A percentile compares a stretch with the other conserved stretches of the same genome.
Conservation (phyloP, 2,113 vertebrate genomes). For the Calidris pygmaea region DNA sequence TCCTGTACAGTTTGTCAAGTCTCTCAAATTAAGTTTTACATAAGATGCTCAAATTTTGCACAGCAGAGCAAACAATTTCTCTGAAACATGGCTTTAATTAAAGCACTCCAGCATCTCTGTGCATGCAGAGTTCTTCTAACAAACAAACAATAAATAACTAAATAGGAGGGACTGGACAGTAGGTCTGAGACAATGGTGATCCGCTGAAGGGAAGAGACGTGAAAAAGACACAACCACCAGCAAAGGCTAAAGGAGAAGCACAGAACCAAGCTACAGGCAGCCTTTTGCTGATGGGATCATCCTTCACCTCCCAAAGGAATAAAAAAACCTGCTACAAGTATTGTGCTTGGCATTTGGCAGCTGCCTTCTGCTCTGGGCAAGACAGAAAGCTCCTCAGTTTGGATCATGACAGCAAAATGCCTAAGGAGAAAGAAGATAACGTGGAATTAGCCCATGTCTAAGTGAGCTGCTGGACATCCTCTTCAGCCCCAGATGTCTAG, state of each 20-base stretch:
- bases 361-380: background rate
- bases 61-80: background rate
- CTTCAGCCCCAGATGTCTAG: background rate
- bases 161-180: background rate
- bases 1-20: background rate
- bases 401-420: background rate
- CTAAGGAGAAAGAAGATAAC: background rate
- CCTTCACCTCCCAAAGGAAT: background rate
- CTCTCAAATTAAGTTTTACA: conserved; percentile 2
- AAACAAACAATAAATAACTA: background rate
- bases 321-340: background rate
- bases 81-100: background rate
- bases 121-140: background rate
- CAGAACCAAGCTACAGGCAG: background rate
- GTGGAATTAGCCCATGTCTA: background rate
- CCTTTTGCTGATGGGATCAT: background rate
- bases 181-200: background rate
- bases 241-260: background rate
- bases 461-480: accelerated
- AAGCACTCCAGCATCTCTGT: background rate
- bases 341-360: background rate
- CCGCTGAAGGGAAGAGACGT: background rate
- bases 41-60: background rate
- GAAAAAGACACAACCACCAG: background rate
- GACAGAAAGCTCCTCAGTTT: background rate